Evolutionary conservation across 2,797 vertebrate genomes (phyloP).

Genomic region (Acropternis orthonyx): DNA sequence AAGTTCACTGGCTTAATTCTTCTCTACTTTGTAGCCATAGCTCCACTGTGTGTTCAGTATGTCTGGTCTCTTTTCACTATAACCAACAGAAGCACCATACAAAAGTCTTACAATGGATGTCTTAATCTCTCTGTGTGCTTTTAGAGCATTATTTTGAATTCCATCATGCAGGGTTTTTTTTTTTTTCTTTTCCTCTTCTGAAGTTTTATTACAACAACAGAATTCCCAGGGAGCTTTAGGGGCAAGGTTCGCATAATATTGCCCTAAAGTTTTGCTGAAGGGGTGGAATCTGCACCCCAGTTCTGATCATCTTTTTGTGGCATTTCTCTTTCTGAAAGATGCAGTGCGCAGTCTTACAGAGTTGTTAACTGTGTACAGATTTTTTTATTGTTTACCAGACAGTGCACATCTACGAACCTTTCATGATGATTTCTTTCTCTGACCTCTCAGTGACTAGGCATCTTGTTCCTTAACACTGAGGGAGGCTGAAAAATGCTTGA

Average conservation of each 20-base stretch:
- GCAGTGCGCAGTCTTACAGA: conserved; percentile 61
- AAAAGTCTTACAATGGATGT: conserved; percentile 84
- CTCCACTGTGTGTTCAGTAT: conserved; percentile 76
- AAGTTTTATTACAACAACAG: conserved; percentile 83
- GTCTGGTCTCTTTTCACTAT: conserved; percentile 81
- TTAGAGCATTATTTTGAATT: conserved; percentile 84
- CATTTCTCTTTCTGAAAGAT: conserved; percentile 74
- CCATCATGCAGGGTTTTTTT: conserved; percentile 78
- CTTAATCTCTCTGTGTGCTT: conserved; percentile 85
- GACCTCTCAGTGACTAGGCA: conserved; percentile 87
- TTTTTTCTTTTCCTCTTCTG: conserved; percentile 74
- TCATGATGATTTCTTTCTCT: conserved; percentile 85
- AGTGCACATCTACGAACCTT: conserved; percentile 79
- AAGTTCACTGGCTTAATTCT: conserved; percentile 73
- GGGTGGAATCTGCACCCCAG: conserved; percentile 66
- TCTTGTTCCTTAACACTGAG: conserved; percentile 87
- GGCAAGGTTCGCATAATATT: conserved; percentile 84
- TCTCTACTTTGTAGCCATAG: conserved; percentile 72
- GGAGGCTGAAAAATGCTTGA: conserved; percentile 83
- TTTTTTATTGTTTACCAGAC: conserved; percentile 77
- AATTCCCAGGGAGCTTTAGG: conserved; percentile 87
- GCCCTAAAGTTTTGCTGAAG: conserved; percentile 78
- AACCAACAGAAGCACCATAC: conserved; percentile 81
- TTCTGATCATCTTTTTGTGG: conserved; percentile 76
- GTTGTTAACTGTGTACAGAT: conserved; percentile 75